These are phyloP conservation scores for Agapornis canus DNA, from an alignment of 2,797 vertebrate species.

Conservation along the genomic window DNA sequence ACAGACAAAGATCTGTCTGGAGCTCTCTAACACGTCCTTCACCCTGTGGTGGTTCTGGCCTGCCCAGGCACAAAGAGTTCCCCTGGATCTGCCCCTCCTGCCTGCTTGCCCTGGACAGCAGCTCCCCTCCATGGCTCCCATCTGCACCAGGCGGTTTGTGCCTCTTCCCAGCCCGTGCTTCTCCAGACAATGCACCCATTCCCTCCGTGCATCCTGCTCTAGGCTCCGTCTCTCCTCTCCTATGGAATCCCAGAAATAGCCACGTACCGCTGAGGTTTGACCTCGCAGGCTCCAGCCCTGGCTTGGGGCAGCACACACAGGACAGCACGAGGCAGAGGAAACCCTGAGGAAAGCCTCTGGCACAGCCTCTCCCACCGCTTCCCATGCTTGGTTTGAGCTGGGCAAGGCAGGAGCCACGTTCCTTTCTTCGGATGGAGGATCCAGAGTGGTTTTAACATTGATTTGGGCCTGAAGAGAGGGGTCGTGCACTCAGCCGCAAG, in stretches of 20 bases:
- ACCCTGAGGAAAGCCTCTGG: background rate
- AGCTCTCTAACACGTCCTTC: background rate
- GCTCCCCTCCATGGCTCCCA: accelerated
- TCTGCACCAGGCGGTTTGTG: accelerated
- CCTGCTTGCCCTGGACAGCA: background rate
- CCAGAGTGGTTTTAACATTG: accelerated
- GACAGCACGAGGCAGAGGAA: background rate
- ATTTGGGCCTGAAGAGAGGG: background rate
- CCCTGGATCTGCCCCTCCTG: accelerated
- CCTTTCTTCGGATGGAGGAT: background rate
- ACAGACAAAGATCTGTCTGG: background rate
- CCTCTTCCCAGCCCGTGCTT: accelerated
- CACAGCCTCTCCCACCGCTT: background rate
- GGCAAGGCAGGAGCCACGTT: background rate
- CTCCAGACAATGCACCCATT: accelerated
- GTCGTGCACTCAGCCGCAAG: accelerated
- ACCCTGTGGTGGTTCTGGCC: background rate
- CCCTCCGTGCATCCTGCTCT: accelerated
- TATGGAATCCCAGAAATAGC: background rate
- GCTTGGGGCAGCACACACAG: background rate
- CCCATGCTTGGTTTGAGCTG: accelerated
- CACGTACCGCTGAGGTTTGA: background rate
- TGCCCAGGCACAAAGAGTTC: background rate
- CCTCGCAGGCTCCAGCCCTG: background rate
- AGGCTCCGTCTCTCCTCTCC: background rate